Conservation (phyloP, 2,888 invertebrate genomes). For the Conus canariensis region DNA sequence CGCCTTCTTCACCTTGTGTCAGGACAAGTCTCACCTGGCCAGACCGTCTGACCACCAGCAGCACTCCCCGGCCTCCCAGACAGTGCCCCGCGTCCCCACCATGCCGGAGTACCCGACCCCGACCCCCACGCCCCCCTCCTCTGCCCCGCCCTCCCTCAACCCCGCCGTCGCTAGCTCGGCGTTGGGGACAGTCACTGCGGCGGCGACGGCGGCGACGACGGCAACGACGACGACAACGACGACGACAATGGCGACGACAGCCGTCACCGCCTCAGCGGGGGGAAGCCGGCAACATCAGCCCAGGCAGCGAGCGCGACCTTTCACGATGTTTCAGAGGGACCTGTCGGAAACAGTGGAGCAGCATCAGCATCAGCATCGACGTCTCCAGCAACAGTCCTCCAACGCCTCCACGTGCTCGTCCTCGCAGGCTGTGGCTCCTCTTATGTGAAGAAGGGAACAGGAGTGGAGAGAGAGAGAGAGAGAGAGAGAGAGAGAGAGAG, state of each 20-base stretch:
- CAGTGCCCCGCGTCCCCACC: constrained; percentile 35
- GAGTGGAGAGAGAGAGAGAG: neutral
- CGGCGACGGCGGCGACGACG: neutral
- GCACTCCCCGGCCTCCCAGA: constrained; percentile 13
- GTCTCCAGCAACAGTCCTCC: too few relatives aligned
- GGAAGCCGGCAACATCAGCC: neutral
- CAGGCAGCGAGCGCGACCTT: neutral
- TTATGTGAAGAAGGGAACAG: neutral
- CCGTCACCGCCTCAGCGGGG: neutral
- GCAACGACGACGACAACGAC: too few relatives aligned
- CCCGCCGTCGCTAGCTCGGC: neutral
- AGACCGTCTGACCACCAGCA: constrained; percentile 11
- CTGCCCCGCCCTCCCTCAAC: neutral
- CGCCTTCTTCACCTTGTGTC: neutral
- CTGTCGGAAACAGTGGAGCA: constrained; percentile 38
- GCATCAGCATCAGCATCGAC: constrained; percentile 27
- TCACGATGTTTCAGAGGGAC: constrained; percentile 44
- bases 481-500: too few relatives aligned
- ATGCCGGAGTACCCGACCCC: neutral
- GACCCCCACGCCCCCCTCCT: neutral
- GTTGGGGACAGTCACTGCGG: too few relatives aligned
- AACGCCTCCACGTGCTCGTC: neutral
- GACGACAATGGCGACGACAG: too few relatives aligned
- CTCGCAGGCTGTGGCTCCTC: neutral
- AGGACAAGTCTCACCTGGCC: constrained; percentile 39